A percentile compares a stretch with the other conserved stretches of the same genome.
phyloP scores from a whole-genome alignment of 2,888 invertebrate genomes.

The Pachydiplax longipennis region DNA sequence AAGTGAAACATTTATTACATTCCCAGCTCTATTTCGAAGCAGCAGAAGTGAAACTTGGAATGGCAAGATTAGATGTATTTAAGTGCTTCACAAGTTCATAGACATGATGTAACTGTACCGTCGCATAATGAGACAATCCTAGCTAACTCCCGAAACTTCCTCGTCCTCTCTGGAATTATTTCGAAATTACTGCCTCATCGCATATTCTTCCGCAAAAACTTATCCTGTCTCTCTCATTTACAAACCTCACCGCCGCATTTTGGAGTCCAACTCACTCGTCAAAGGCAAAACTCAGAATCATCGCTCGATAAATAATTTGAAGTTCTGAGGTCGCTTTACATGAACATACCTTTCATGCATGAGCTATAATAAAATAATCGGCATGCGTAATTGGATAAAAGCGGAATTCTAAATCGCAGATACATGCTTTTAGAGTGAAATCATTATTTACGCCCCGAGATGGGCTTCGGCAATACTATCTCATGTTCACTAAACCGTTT shows the following conservation, averaged over 20 bases:
- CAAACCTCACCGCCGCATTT: not conserved
- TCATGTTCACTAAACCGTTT: too few species aligned
- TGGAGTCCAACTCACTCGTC: not conserved
- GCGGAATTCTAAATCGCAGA: not conserved
- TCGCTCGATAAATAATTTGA: not conserved
- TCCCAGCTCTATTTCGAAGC: too few species aligned
- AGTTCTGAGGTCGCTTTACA: not conserved
- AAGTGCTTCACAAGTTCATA: too few species aligned
- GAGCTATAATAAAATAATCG: not conserved
- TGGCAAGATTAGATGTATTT: too few species aligned
- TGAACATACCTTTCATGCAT: not conserved
- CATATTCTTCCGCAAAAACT: not conserved
- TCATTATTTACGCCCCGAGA: not conserved
- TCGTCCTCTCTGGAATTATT: too few species aligned
- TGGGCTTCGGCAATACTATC: not conserved
- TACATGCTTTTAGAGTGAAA: not conserved
- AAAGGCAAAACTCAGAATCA: not conserved
- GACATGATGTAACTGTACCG: too few species aligned
- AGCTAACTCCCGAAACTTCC: too few species aligned
- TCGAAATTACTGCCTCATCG: not conserved
- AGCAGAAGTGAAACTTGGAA: too few species aligned
- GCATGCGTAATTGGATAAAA: not conserved
- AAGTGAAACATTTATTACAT: too few species aligned
- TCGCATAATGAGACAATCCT: too few species aligned
- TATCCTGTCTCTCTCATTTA: not conserved